Evolutionary conservation across 2,113 vertebrate species (phyloP), one percentile per base, ranked within the genome.

Genomic region (Centrocercus urophasianus): DNA sequence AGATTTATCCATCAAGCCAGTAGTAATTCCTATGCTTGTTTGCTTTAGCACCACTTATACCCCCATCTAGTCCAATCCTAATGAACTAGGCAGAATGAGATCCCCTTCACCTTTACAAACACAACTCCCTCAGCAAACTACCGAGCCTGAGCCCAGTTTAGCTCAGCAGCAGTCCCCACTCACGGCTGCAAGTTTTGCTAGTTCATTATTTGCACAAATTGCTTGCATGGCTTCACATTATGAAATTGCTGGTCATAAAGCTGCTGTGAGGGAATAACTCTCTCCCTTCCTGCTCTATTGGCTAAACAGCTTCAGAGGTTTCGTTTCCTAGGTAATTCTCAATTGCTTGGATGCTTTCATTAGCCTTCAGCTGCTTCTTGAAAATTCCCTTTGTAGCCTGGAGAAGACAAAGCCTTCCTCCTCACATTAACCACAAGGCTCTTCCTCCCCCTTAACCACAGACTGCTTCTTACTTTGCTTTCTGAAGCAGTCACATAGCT

Each of bases 161-260:
- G 36, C 17, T 54, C 63, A 76, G 38, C 1, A 80, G n/a, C 21
- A 45, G 36, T 36, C 21, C 13, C 30, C 59, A 38, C 14, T 83
- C 0, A 0, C 50, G 38, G 27, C n/a, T 82, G 34, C 34, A 52
- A 0, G 3, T 59, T 78, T 69, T 76, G 38, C 52, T 72, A 22
- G 14, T 70, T 76, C 21, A 18, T 38, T 52, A 45, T 22, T 65
- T 59, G 69, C 61, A 40, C 11, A 30, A 3, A 14, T 52, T 25
- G 25, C 10, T 71, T 65, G 28, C 34, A 8, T 5, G 18, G 28
- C 56, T 84, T 86, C 66, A n/a, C 32, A 19, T 22, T 54, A 28
- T 15, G 28, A 47, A 47, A 47, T 24, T 32, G 45, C 15, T 7
- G 42, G n/a, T 24, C 18, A 40, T 36, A 74, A 80, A 89, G 78